Evolutionary conservation across 2,888 invertebrate genomes (phyloP).

Genomic region (Plutella xylostella): DNA sequence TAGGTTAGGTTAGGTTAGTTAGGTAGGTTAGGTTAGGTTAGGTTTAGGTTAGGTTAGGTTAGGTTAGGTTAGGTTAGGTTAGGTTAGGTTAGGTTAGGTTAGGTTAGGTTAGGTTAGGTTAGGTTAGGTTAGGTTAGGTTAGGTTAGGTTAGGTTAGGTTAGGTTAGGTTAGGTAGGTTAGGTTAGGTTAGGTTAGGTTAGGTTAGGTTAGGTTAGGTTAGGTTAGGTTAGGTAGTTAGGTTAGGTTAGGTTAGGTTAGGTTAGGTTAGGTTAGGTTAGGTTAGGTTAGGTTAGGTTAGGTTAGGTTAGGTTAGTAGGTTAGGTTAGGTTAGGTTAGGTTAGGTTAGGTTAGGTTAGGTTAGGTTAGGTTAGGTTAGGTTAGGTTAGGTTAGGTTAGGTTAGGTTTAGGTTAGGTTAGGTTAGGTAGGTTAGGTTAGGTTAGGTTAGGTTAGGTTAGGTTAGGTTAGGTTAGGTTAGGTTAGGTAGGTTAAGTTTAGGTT

Average conservation of each 20-base stretch:
- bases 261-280: constrained; percentile 1
- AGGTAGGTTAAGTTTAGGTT: too few relatives aligned
- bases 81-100: constrained; percentile 14
- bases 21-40: constrained; percentile 14
- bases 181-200: constrained; percentile 5
- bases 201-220: constrained; percentile 1
- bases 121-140: constrained; percentile 13
- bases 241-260: constrained; percentile 1
- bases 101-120: constrained; percentile 15
- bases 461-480: neutral
- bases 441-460: neutral
- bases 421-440: too few relatives aligned
- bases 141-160: constrained; percentile 14
- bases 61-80: constrained; percentile 15
- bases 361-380: constrained; percentile 1
- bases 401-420: too few relatives aligned
- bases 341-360: constrained; percentile 1
- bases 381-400: constrained; percentile 1
- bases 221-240: neutral
- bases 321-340: neutral
- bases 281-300: constrained; percentile 1
- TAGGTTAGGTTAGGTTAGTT: constrained; percentile 14
- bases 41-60: constrained; percentile 18
- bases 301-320: constrained; percentile 1
- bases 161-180: constrained; percentile 13